Conservation (phyloP, 2,797 vertebrate species). For the Rhinogobio ventralis region DNA sequence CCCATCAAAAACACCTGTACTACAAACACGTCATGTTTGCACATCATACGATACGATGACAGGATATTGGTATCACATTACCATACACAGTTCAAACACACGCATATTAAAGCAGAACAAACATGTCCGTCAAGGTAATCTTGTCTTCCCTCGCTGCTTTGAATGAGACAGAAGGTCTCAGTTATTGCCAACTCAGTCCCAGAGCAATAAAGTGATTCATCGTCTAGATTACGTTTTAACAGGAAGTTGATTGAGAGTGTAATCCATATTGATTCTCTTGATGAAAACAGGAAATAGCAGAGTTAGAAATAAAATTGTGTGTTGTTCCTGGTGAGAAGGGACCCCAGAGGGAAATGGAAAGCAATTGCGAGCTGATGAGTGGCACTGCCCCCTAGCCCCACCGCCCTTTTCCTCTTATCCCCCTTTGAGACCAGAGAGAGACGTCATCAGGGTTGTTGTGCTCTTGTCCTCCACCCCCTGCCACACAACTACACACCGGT, state of each 20-base stretch:
- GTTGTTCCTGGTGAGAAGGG: conserved; percentile 81
- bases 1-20: conserved; percentile 31
- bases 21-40: conserved; percentile 55
- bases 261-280: conserved; percentile 83
- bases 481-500: conserved; percentile 77
- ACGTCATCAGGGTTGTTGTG: conserved; percentile 86
- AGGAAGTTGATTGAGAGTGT: conserved; percentile 83
- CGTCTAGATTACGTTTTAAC: conserved; percentile 80
- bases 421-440: conserved; percentile 83
- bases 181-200: conserved; percentile 73
- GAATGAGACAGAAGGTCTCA: conserved; percentile 70
- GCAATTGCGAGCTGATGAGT: conserved; percentile 81
- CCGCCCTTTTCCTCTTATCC: conserved; percentile 55
- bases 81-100: conserved; percentile 62
- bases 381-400: conserved; percentile 75
- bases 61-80: conserved; percentile 60
- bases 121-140: conserved; percentile 70
- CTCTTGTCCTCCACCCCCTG: conserved; percentile 63
- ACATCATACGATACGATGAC: conserved; percentile 47
- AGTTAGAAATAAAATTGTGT: conserved; percentile 84
- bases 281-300: conserved; percentile 85
- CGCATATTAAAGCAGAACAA: conserved; percentile 72
- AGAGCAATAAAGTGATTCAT: conserved; percentile 82
- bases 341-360: conserved; percentile 75
- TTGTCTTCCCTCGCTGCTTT: conserved; percentile 67